phyloP scores from a whole-genome alignment of 2,797 vertebrate species.

The Chelon auratus region DNA sequence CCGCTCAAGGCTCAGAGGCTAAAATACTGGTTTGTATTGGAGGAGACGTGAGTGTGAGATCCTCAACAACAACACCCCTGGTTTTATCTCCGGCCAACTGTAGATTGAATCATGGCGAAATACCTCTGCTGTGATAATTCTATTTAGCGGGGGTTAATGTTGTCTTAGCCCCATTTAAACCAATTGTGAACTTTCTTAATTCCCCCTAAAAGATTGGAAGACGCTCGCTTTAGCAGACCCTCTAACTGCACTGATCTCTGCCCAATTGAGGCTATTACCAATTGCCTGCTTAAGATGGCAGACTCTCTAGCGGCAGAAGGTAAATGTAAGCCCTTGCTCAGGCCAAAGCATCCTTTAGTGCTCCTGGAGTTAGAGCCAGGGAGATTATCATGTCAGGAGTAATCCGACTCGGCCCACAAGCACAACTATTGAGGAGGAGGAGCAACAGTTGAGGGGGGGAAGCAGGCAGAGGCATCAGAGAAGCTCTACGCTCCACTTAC shows the following conservation, averaged over 20 bases:
- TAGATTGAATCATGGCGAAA: conserved; percentile 59
- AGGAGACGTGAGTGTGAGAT: conserved; percentile 66
- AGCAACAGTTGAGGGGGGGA: conserved; percentile 78
- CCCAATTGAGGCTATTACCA: conserved; percentile 68
- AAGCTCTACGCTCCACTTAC: conserved; percentile 74
- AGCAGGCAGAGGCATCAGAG: conserved; percentile 78
- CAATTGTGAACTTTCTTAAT: conserved; percentile 72
- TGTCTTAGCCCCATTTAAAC: conserved; percentile 68
- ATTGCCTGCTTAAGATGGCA: conserved; percentile 73
- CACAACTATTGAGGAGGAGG: conserved; percentile 82
- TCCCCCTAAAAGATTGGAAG: conserved; percentile 74
- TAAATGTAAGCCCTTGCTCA: conserved; percentile 77
- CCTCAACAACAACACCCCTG: conserved; percentile 63
- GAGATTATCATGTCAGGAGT: conserved; percentile 85
- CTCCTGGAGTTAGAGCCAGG: conserved; percentile 78
- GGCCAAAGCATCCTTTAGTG: conserved; percentile 82
- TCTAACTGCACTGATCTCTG: conserved; percentile 47
- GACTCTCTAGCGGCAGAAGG: conserved; percentile 78
- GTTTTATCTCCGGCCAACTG: conserved; percentile 68
- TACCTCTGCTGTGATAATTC: conserved; percentile 70
- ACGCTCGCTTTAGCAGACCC: conserved; percentile 51
- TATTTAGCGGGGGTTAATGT: conserved; percentile 47
- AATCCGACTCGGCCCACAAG: conserved; percentile 83
- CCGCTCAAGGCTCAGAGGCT: conserved; percentile 69
- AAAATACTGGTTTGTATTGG: conserved; percentile 71